phyloP scores from a whole-genome alignment of 2,113 vertebrate species.

The Leiothrix lutea region DNA sequence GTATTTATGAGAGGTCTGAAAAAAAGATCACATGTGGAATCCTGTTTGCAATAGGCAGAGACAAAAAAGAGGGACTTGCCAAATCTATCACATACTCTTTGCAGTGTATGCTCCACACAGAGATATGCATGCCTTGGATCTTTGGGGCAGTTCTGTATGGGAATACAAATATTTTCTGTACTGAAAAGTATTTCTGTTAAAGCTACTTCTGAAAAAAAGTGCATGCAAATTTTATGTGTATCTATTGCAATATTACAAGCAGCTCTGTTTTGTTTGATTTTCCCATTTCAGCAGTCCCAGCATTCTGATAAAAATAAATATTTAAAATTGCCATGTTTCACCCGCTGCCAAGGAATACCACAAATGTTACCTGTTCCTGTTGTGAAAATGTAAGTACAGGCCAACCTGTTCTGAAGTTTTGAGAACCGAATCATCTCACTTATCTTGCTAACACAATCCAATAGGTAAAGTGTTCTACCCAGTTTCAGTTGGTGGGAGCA shows the following conservation, averaged over 20 bases:
- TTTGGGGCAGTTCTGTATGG: neutral
- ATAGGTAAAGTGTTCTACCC: neutral
- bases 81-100: conserved; percentile 12
- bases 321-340: neutral
- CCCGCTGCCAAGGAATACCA: neutral
- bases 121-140: neutral
- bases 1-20: conserved; percentile 39
- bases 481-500: neutral
- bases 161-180: neutral
- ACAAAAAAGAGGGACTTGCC: neutral
- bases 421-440: neutral
- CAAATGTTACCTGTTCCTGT: neutral
- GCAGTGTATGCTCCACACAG: neutral
- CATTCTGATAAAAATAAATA: neutral
- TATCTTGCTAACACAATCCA: neutral
- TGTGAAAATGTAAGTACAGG: neutral
- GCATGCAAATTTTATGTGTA: neutral
- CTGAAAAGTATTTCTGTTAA: neutral
- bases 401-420: neutral
- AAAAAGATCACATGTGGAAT: conserved; percentile 5
- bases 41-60: neutral
- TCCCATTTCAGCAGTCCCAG: neutral
- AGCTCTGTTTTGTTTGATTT: neutral
- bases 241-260: neutral
- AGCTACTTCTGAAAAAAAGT: neutral